Percentiles rank a stretch among this genome's conserved stretches.
phyloP scores from a whole-genome alignment of 1,140 invertebrate species.

The Neocloeon triangulifer region DNA sequence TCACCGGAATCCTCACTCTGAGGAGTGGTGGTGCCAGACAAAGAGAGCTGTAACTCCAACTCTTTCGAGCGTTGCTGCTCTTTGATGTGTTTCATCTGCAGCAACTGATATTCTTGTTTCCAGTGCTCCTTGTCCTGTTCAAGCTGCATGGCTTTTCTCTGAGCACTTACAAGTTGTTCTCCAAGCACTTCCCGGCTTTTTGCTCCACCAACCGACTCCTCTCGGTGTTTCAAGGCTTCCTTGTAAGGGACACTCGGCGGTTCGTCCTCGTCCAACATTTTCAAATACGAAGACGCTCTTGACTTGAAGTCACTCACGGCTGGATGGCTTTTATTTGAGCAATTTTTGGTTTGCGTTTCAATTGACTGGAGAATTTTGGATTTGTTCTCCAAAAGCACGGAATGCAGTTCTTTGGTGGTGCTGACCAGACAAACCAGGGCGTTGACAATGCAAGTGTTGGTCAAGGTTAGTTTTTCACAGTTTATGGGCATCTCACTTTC shows the following conservation, averaged over 20 bases:
- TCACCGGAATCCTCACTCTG: neutral
- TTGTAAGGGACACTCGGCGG: conserved; percentile 7
- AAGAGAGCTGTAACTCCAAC: conserved; percentile 3
- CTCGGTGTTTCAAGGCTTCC: conserved; percentile 8
- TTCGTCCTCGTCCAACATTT: conserved; percentile 8
- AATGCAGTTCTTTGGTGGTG: too few species aligned
- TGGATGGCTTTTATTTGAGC: too few species aligned
- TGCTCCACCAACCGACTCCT: conserved; percentile 7
- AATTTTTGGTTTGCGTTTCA: too few species aligned
- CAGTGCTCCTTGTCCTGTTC: conserved; percentile 25
- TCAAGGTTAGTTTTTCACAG: conserved; percentile 18
- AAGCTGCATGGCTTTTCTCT: conserved; percentile 6
- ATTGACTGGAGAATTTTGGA: too few species aligned
- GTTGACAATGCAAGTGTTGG: conserved; percentile 20
- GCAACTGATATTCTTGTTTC: conserved; percentile 22
- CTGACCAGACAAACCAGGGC: conserved; percentile 18
- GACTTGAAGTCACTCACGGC: conserved; percentile 6
- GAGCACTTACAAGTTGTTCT: conserved; percentile 7
- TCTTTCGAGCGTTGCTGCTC: conserved; percentile 6
- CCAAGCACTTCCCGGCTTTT: conserved; percentile 6
- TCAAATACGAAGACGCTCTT: conserved; percentile 7
- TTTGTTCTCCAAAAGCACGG: too few species aligned
- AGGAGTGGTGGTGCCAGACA: conserved; percentile 2
- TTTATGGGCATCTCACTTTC: conserved; percentile 20
- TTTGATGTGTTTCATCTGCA: conserved; percentile 17